phyloP scores from a whole-genome alignment of 2,888 invertebrate species.

The Pristionchus japonicus region DNA sequence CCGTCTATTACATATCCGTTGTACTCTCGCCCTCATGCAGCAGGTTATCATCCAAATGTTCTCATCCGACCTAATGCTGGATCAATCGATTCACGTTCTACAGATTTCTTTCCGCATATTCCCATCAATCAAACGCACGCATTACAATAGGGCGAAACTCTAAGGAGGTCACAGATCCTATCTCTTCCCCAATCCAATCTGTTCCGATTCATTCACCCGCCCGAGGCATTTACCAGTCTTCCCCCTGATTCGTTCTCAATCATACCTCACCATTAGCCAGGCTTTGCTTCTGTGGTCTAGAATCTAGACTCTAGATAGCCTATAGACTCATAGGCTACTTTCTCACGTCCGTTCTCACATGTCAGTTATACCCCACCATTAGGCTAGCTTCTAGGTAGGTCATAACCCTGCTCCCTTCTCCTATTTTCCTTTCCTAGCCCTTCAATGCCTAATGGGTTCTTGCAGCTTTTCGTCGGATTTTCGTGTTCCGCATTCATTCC shows the following conservation, averaged over 20 bases:
- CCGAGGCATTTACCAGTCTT: background rate
- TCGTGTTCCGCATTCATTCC: background rate
- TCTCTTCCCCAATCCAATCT: background rate
- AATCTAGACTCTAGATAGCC: too few species aligned
- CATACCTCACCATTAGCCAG: too few species aligned
- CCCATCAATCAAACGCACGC: constrained; percentile 10
- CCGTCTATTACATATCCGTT: too few species aligned
- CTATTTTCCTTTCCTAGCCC: background rate
- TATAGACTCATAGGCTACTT: too few species aligned
- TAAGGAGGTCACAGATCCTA: constrained; percentile 20
- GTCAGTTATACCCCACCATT: too few species aligned
- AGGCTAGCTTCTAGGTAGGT: background rate
- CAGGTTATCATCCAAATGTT: too few species aligned
- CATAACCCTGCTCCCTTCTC: background rate
- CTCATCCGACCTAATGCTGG: too few species aligned
- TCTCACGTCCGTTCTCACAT: too few species aligned
- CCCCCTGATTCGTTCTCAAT: background rate
- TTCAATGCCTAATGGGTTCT: background rate
- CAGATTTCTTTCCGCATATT: background rate
- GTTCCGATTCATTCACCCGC: constrained; percentile 10
- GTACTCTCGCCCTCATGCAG: too few species aligned
- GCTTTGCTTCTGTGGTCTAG: too few species aligned
- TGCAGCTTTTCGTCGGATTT: background rate
- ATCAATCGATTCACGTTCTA: too few species aligned
- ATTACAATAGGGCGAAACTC: constrained; percentile 33